Percentiles rank a stretch among this genome's conserved stretches.
These are phyloP conservation scores for Puffinus mauretanicus DNA, from an alignment of 2,113 vertebrate genomes.

Conservation along the genomic window DNA sequence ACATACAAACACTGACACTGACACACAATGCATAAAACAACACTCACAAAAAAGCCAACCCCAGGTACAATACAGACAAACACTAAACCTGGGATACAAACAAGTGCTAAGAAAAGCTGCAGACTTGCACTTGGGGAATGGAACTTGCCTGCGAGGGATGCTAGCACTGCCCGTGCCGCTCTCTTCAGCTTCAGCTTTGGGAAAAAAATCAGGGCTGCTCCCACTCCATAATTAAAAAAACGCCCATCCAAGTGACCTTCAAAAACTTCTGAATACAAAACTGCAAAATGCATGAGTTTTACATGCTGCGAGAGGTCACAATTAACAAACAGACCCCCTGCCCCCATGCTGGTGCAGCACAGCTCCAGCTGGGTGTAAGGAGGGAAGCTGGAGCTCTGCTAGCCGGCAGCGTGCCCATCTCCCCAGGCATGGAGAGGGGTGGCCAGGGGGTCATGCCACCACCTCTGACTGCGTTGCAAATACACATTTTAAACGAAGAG, in stretches of 20 bases:
- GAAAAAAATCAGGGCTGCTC: not conserved
- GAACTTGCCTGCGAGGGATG: not conserved
- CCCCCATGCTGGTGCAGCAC: not conserved
- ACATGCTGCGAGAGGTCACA: not conserved
- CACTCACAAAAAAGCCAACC: not conserved
- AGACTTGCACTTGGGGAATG: not conserved
- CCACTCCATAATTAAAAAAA: not conserved
- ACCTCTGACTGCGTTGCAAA: not conserved
- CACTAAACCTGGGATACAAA: not conserved
- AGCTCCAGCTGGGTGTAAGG: not conserved
- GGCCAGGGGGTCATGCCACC: not conserved
- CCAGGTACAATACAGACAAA: fast-evolving
- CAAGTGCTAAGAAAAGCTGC: not conserved
- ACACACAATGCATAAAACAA: fast-evolving
- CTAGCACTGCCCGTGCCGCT: not conserved
- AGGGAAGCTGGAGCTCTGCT: not conserved
- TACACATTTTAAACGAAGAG: not conserved
- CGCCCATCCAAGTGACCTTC: not conserved
- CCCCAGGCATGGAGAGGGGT: fast-evolving
- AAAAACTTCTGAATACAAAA: not conserved
- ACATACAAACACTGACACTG: not conserved
- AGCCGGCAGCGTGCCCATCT: not conserved
- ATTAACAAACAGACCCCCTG: fast-evolving
- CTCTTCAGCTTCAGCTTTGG: not conserved
- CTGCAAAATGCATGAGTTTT: fast-evolving